Evolutionary conservation across 2,113 vertebrate genomes (phyloP).

Genomic region (Noturus placidus): DNA sequence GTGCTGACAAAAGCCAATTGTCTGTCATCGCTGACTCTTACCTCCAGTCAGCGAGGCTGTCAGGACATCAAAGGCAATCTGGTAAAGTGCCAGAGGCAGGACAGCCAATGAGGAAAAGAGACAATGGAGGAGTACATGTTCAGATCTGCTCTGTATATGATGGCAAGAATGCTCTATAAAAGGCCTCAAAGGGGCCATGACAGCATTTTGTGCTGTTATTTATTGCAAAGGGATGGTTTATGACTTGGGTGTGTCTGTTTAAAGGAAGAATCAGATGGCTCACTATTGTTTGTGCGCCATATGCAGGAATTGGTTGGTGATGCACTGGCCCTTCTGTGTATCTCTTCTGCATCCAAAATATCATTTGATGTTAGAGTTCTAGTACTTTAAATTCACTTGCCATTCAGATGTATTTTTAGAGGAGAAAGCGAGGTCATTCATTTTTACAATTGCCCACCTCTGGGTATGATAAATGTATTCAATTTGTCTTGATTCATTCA

Average conservation of each 20-base stretch:
- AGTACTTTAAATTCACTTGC: conserved; percentile 23
- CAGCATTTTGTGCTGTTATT: conserved; percentile 50
- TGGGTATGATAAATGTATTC: conserved; percentile 36
- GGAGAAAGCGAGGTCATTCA: conserved; percentile 35
- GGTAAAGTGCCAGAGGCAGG: conserved; percentile 72
- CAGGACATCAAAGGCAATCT: conserved; percentile 72
- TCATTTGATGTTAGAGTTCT: conserved; percentile 36
- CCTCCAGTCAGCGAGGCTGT: conserved; percentile 72
- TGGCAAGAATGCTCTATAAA: conserved; percentile 64
- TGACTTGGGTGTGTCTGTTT: conserved; percentile 61
- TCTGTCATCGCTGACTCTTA: conserved; percentile 72
- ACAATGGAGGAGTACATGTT: conserved; percentile 44
- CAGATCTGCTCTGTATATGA: conserved; percentile 56
- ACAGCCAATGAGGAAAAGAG: conserved; percentile 51
- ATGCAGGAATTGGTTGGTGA: conserved; percentile 25
- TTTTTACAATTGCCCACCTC: conserved; percentile 34
- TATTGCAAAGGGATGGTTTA: conserved; percentile 65
- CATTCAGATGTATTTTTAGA: conserved; percentile 37
- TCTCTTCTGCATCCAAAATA: conserved; percentile 15
- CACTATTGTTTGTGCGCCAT: conserved; percentile 67
- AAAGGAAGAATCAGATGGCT: conserved; percentile 69
- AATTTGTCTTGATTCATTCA: conserved; percentile 47
- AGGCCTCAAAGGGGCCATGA: conserved; percentile 57
- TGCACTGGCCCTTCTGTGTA: neutral
- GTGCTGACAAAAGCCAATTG: conserved; percentile 73